These are phyloP conservation scores for Drosophila putrida DNA, from an alignment of 2,888 invertebrate species.

Conservation along the genomic window DNA sequence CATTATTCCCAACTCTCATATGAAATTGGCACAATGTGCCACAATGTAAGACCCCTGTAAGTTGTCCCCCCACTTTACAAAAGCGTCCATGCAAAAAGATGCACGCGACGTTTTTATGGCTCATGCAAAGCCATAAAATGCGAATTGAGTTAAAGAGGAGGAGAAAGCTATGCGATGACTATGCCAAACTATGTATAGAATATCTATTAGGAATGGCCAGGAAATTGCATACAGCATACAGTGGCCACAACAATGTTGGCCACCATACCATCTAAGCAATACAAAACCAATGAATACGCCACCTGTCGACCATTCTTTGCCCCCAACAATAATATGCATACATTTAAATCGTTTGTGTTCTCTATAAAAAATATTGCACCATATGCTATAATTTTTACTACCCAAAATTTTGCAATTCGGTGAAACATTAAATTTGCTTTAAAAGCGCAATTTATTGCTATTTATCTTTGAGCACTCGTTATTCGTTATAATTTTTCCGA, in stretches of 20 bases:
- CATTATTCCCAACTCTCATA: slow-evolving; percentile 1
- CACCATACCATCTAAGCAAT: slow-evolving; percentile 1
- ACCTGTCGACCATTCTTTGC: slow-evolving; percentile 36
- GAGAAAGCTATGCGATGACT: slow-evolving; percentile 49
- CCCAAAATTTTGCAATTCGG: slow-evolving; percentile 13
- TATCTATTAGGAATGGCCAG: slow-evolving; percentile 49
- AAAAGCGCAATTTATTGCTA: too few relatives aligned
- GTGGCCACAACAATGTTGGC: slow-evolving; percentile 45
- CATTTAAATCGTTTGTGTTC: slow-evolving; percentile 9
- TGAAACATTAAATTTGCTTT: slow-evolving; percentile 3
- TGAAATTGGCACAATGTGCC: slow-evolving; percentile 51
- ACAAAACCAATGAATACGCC: slow-evolving; percentile 31
- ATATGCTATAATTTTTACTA: slow-evolving; percentile 16
- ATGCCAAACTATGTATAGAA: slow-evolving; percentile 59
- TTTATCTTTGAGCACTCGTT: slow-evolving; percentile 2
- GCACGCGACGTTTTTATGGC: slow-evolving; percentile 65
- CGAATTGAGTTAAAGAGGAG: slow-evolving; percentile 25
- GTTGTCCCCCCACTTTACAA: not conserved
- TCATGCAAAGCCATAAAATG: slow-evolving; percentile 58
- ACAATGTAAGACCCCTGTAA: slow-evolving; percentile 44
- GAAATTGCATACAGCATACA: slow-evolving; percentile 39
- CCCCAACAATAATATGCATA: not conserved
- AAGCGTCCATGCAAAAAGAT: slow-evolving; percentile 49
- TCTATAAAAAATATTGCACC: slow-evolving; percentile 11
- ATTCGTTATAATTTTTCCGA: not conserved